phyloP scores from a whole-genome alignment of 2,797 vertebrate species.

The Sphenopsis melanotis region DNA sequence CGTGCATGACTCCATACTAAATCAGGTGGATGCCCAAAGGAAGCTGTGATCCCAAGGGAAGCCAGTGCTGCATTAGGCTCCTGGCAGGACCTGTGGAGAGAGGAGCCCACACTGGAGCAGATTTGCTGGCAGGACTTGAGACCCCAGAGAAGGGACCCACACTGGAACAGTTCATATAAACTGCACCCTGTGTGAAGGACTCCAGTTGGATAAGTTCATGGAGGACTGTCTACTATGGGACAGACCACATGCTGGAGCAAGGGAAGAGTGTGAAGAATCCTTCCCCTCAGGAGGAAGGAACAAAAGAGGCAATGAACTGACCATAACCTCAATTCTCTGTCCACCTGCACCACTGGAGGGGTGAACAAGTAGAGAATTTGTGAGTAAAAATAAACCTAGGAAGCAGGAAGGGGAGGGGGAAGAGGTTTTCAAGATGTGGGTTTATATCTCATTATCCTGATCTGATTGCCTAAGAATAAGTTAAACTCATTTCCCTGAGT shows the following conservation, averaged over 20 bases:
- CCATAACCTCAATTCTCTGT: not conserved
- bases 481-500: not conserved
- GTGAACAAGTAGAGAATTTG: not conserved
- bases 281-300: not conserved
- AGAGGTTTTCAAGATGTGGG: not conserved
- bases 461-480: not conserved
- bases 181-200: not conserved
- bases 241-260: not conserved
- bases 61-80: not conserved
- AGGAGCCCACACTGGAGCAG: not conserved
- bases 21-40: not conserved
- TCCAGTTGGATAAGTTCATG: not conserved
- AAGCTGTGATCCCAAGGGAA: not conserved
- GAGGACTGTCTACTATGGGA: not conserved
- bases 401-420: not conserved
- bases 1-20: accelerated
- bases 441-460: not conserved
- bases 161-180: not conserved
- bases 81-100: not conserved
- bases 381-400: not conserved
- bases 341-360: not conserved
- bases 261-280: not conserved
- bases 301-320: not conserved
- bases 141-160: not conserved
- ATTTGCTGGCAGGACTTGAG: not conserved